These are phyloP conservation scores for Chironomus tentans DNA, from an alignment of 2,888 invertebrate genomes.

Conservation along the genomic window DNA sequence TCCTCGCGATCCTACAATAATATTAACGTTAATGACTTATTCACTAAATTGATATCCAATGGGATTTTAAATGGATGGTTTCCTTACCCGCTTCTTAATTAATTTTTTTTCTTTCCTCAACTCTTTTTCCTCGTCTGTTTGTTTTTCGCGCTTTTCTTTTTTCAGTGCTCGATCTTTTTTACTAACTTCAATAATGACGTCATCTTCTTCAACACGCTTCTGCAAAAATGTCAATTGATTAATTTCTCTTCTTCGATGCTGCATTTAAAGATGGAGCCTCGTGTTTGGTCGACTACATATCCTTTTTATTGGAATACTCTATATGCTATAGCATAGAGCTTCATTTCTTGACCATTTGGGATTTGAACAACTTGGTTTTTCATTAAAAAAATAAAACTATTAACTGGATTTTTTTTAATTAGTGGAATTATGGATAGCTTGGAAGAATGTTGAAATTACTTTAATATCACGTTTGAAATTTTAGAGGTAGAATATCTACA, in stretches of 20 bases:
- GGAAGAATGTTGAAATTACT: too few relatives aligned
- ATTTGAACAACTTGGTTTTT: too few relatives aligned
- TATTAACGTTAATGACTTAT: too few relatives aligned
- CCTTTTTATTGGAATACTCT: not conserved
- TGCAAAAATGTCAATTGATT: slow-evolving; percentile 31
- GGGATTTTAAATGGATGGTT: too few relatives aligned
- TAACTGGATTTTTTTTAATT: too few relatives aligned
- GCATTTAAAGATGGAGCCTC: not conserved
- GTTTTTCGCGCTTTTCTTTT: slow-evolving; percentile 53
- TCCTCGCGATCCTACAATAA: slow-evolving; percentile 77
- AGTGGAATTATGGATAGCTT: too few relatives aligned
- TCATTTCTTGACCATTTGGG: too few relatives aligned
- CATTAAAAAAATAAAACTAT: too few relatives aligned
- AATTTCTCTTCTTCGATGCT: not conserved
- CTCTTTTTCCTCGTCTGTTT: slow-evolving; percentile 72
- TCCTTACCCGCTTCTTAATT: slow-evolving; percentile 64
- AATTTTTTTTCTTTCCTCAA: slow-evolving; percentile 70
- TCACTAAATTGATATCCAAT: too few relatives aligned
- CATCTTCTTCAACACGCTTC: slow-evolving; percentile 37
- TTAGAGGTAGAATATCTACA: too few relatives aligned
- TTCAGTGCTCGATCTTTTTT: slow-evolving; percentile 47
- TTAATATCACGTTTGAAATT: too few relatives aligned
- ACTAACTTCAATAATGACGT: slow-evolving; percentile 32
- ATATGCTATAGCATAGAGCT: not conserved
- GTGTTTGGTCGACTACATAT: not conserved